These are phyloP conservation scores for Oligia fasciuncula DNA, from an alignment of 2,888 invertebrate species.

Conservation along the genomic window DNA sequence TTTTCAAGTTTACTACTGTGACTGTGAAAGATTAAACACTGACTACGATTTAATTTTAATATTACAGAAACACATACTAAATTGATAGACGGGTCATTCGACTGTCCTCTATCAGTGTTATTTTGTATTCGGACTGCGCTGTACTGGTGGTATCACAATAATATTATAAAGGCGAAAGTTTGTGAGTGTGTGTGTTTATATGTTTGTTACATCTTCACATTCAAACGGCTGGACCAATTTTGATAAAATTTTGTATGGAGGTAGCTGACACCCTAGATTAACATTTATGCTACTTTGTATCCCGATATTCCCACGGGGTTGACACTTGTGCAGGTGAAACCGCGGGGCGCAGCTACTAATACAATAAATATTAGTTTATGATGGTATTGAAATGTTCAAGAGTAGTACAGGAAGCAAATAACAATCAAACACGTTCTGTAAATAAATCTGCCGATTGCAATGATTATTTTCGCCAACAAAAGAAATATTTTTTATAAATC, in stretches of 20 bases:
- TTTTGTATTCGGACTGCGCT: background rate
- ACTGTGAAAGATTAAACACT: background rate
- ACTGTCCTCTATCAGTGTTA: background rate
- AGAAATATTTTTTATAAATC: background rate
- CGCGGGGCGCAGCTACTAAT: background rate
- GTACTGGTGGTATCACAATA: background rate
- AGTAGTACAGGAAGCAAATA: background rate
- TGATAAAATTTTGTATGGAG: too few species aligned
- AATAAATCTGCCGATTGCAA: background rate
- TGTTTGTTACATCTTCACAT: too few species aligned
- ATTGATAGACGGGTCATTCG: too few species aligned
- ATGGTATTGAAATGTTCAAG: background rate
- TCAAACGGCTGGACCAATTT: too few species aligned
- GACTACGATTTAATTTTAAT: background rate
- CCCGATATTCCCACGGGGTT: too few species aligned
- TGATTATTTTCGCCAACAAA: background rate
- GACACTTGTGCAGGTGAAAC: too few species aligned
- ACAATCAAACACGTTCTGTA: background rate
- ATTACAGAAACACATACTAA: background rate
- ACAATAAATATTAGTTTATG: background rate
- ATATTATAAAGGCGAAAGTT: too few species aligned
- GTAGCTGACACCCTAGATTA: too few species aligned
- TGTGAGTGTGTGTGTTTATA: too few species aligned
- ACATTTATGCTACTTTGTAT: too few species aligned
- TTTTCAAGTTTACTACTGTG: background rate